Base-by-base conservation (phyloP, 2,888 invertebrate species). In the Boloria euphrosyne region DNA sequence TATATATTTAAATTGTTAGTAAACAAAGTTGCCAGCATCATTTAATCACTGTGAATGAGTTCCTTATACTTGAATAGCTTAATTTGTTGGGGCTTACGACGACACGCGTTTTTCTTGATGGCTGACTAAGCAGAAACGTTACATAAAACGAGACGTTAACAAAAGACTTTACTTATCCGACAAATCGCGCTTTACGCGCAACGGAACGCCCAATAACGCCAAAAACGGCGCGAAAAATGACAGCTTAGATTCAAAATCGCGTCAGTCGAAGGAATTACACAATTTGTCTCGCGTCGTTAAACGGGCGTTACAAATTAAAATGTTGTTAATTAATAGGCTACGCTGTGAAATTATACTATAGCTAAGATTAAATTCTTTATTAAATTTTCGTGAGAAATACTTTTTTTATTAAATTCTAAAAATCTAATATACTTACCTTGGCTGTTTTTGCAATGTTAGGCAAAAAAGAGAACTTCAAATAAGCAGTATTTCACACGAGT, bases 191-290 rank as follows among this genome's bases (percentile, higher is more conserved):
- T 69, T 72, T 73, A 71, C 73, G 73, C 66, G 68, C 67, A 74
- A 72, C 69, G 71, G 67, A 74, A 73, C 74, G 70, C 77, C 79
- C 78, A 75, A 76, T 82, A 83, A 79, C 76, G 75, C 78, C 81
- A 82, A 79, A 80, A 81, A 78, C 73, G 76, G 80, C 82, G 81
- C 76, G 76, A 80, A 81, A 85, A 83, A 76, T 85, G 82, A 84
- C 82, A 83, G 79, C 74, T 77, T 75, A 74, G 73, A 81, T 81
- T 78, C 79, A 85, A 85, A 84, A 84, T 84, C 84, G 82, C 80
- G 74, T 78, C 73, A 71, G 65, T 68, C 73, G 76, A 73, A 72
- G 74, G 76, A 80, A 80, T 81, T 79, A 76, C 76, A 79, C 79
- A 77, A 77, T 83, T 81, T 79, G 77, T 83, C 81, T 78, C 77